Evolutionary conservation across 2,113 vertebrate genomes (phyloP), one percentile per base, ranked within the genome.

Genomic region (Erinaceus europaeus): DNA sequence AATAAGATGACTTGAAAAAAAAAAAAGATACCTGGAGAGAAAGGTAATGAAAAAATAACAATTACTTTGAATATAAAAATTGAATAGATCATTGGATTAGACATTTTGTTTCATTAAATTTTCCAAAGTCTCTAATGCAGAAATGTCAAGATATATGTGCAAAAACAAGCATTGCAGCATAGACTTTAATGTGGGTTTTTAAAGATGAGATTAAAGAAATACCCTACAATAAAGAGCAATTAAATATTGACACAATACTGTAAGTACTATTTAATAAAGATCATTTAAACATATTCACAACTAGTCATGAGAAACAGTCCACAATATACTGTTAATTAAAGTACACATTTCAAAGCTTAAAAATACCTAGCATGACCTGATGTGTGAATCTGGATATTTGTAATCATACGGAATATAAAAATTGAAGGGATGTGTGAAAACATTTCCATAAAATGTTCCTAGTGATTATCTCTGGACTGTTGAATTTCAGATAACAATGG

Each of bases 71-170:
- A 72, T 85, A 7, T 15, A 61, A 40, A 85, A 84, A 32, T 42
- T n/a, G 73, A 68, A 92, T 15, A 40, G 34, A 57, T 92, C 67
- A 93, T 79, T 89, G n/a, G 4, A 46, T 89, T 75, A 72, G 34
- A 77, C 89, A 9, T 83, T 83, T 36, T 81, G 53, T 32, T 42
- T 88, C 42, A 38, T 46, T 27, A 71, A 90, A 89, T 82, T 91
- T n/a, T 61, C 59, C 20, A 78, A 78, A 77, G 13, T 14, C 42
- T 65, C 50, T 77, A 59, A 48, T 84, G n/a, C 23, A 64, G 34
- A 77, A 12, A 10, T 18, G 74, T 52, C 10, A 68, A 73, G n/a
- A 53, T 79, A 27, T 34, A 53, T 46, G 5, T 77, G 1, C 18
- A 76, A n/a, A 62, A 81, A 78, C 5, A 48, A 83, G 5, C 21